Evolutionary conservation across 1,140 invertebrate species (phyloP).

Genomic region (Lutraria rhynchaena): DNA sequence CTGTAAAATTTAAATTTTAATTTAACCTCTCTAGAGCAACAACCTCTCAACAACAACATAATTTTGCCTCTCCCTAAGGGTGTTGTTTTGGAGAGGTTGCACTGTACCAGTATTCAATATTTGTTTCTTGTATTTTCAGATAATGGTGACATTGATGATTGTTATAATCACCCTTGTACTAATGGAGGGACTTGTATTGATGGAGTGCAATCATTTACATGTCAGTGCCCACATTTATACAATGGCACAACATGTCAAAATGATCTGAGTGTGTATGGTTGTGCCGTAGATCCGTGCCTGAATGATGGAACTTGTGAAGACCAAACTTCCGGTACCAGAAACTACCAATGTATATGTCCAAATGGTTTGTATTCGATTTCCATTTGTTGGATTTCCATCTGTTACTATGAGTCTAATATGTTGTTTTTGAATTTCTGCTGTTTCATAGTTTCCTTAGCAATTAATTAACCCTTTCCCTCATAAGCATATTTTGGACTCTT

Average conservation of each 20-base stretch:
- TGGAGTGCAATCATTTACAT: slow-evolving; percentile 67
- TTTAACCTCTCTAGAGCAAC: too few species aligned
- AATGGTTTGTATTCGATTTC: slow-evolving; percentile 49
- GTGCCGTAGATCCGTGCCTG: slow-evolving; percentile 60
- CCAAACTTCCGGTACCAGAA: slow-evolving; percentile 7
- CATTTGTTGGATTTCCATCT: too few species aligned
- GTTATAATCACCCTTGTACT: slow-evolving; percentile 64
- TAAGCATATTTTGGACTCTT: too few species aligned
- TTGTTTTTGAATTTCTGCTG: too few species aligned
- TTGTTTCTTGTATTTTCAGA: slow-evolving; percentile 30
- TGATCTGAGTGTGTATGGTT: slow-evolving; percentile 67
- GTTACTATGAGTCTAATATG: too few species aligned
- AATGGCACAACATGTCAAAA: slow-evolving; percentile 77
- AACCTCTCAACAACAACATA: too few species aligned
- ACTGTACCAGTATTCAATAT: too few species aligned
- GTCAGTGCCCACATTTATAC: slow-evolving; percentile 75
- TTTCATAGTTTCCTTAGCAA: too few species aligned
- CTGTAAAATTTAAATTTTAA: too few species aligned
- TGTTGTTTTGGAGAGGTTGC: too few species aligned
- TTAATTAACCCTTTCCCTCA: too few species aligned
- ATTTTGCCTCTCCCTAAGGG: too few species aligned
- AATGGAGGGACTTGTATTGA: slow-evolving; percentile 76
- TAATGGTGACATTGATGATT: slow-evolving; percentile 30
- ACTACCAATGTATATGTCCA: slow-evolving; percentile 59
- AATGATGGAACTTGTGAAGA: slow-evolving; percentile 59